phyloP scores from a whole-genome alignment of 2,113 vertebrate species.

The Circaetus cinerascens region DNA sequence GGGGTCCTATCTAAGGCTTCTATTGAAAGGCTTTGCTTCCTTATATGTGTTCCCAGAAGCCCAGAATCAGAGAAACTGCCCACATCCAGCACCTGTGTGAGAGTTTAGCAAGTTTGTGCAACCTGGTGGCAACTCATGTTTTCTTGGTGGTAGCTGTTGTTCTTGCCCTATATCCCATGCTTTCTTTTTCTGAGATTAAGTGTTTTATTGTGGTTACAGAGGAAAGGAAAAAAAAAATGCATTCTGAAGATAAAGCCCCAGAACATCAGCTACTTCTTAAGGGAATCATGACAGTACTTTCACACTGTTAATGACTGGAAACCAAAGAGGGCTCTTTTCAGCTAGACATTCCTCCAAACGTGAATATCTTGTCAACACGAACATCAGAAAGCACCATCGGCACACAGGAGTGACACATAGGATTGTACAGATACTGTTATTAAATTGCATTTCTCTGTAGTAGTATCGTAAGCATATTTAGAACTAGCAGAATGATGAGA shows the following conservation, averaged over 20 bases:
- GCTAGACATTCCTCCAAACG: background rate
- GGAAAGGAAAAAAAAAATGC: background rate
- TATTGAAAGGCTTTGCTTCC: background rate
- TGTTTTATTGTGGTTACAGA: background rate
- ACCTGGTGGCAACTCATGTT: background rate
- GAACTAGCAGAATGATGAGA: background rate
- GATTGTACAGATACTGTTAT: background rate
- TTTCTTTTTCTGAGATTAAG: background rate
- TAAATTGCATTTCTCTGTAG: background rate
- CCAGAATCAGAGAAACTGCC: background rate
- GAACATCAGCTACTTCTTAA: background rate
- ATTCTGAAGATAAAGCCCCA: background rate
- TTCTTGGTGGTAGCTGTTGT: background rate
- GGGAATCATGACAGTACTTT: background rate
- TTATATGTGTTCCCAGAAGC: background rate
- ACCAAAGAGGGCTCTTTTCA: background rate
- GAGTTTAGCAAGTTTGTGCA: background rate
- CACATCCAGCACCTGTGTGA: background rate
- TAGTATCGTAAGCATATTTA: background rate
- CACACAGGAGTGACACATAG: fast-evolving
- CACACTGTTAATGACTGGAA: background rate
- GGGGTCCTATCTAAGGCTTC: background rate
- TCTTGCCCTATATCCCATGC: background rate
- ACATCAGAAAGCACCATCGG: background rate
- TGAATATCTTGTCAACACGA: background rate